Conservation (phyloP, 2,888 invertebrate genomes). For the Megastigmus dorsalis region DNA sequence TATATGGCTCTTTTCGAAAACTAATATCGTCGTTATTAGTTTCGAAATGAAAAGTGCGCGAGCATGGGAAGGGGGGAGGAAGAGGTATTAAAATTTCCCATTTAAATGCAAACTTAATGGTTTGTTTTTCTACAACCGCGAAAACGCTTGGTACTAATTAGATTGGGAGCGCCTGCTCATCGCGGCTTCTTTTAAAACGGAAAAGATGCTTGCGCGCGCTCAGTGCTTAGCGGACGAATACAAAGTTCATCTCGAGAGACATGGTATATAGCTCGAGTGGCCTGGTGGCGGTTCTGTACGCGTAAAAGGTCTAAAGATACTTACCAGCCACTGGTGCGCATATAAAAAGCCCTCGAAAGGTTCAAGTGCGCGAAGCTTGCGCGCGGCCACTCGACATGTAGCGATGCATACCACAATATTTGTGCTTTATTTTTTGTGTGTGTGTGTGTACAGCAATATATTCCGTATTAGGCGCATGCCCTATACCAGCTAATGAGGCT, state of each 20-base stretch:
- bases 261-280: too few relatives aligned
- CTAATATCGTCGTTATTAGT: conserved; percentile 20
- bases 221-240: too few relatives aligned
- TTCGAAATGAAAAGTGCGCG: conserved; percentile 10
- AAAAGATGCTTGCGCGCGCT: too few relatives aligned
- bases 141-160: too few relatives aligned
- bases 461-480: too few relatives aligned
- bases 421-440: too few relatives aligned
- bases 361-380: conserved; percentile 26
- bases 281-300: background rate
- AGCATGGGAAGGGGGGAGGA: too few relatives aligned
- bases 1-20: background rate
- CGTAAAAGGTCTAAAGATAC: conserved; percentile 42
- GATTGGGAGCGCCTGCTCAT: too few relatives aligned
- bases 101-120: conserved; percentile 22
- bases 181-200: too few relatives aligned
- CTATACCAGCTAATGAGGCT: too few relatives aligned
- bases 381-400: conserved; percentile 6
- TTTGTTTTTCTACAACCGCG: too few relatives aligned
- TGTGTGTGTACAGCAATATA: too few relatives aligned
- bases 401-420: conserved; percentile 35
- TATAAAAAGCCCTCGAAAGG: conserved; percentile 44
- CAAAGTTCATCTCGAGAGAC: conserved; percentile 38
- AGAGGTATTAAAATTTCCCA: conserved; percentile 20
- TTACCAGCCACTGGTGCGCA: conserved; percentile 41